Evolutionary conservation across 2,797 vertebrate genomes (phyloP), one percentile per base, ranked within the genome.

Genomic region (Pseudotriccus pelzelni): DNA sequence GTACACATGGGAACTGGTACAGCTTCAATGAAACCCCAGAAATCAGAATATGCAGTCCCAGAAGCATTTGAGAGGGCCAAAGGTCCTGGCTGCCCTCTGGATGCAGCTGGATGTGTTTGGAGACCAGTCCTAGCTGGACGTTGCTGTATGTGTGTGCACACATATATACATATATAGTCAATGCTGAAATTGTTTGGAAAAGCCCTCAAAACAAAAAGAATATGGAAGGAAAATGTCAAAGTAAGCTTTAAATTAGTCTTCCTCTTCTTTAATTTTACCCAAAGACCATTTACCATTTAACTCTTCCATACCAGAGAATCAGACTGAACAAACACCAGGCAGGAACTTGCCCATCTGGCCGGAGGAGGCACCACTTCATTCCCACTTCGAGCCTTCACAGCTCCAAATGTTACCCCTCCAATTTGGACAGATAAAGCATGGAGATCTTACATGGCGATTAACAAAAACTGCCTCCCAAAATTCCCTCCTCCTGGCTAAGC

Each of bases 101-200:
- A 46, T n/a, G 46, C 56, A 87, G 72, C 60, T 77, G 84, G 11
- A 36, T 9, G 13, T 10, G 53, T 37, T 13, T 77, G 36, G 73
- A 89, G 66, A 44, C 25, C 28, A 34, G 2, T 2, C 24, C 20
- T 1, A 56, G 25, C 43, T 73, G 41, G 76, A 36, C 34, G 73
- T 20, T 4, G 23, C 66, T 47, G 20, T 5, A 7, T 22, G 4
- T 7, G 6, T 20, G 1, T 12, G 17, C 36, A 4, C 20, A 27
- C 17, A 2, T 39, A 3, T 12, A 8, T 6, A 3, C 19, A 6
- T 4, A 28, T 7, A 41, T n/a, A n/a, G n/a, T n/a, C 1, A 9
- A 1, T 7, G 14, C 46, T 49, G 24, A 74, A 67, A 77, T 10
- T 17, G 50, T 23, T 74, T 49, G 46, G 34, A 80, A 84, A 87